These are phyloP conservation scores for Germaria angustata DNA, from an alignment of 2,888 invertebrate species.

Conservation along the genomic window DNA sequence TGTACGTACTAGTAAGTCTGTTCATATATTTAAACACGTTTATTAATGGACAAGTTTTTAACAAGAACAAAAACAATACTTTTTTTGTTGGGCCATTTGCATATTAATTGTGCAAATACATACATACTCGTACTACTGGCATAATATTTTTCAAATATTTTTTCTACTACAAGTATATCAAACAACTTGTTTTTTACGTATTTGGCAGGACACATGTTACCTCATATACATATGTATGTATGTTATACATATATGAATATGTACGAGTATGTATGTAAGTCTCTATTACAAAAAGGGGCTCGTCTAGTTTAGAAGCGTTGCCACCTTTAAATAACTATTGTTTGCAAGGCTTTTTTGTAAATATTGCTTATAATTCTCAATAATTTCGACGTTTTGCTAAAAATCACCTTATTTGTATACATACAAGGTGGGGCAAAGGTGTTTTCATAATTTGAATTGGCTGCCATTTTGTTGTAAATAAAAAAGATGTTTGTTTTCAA, in stretches of 20 bases:
- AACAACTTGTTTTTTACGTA: constrained; percentile 64
- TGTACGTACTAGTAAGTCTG: neutral
- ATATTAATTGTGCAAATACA: neutral
- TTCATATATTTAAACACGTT: neutral
- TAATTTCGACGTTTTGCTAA: no score
- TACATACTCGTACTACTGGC: neutral
- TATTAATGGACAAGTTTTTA: neutral
- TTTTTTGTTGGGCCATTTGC: neutral
- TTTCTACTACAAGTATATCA: no score
- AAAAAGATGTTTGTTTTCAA: neutral
- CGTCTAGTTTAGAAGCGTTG: constrained; percentile 46
- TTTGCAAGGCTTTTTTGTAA: no score
- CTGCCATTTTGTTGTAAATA: neutral
- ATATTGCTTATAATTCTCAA: no score
- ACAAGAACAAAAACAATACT: neutral
- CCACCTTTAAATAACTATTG: no score
- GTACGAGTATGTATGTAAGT: neutral
- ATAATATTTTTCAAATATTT: no score
- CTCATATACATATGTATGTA: neutral
- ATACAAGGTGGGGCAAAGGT: no score
- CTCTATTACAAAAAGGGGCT: constrained; percentile 54
- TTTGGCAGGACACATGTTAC: constrained; percentile 21
- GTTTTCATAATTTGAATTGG: no score
- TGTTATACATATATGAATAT: neutral
- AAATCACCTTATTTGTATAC: no score